Conservation (phyloP, 2,113 vertebrate genomes). For the Polypterus senegalus region DNA sequence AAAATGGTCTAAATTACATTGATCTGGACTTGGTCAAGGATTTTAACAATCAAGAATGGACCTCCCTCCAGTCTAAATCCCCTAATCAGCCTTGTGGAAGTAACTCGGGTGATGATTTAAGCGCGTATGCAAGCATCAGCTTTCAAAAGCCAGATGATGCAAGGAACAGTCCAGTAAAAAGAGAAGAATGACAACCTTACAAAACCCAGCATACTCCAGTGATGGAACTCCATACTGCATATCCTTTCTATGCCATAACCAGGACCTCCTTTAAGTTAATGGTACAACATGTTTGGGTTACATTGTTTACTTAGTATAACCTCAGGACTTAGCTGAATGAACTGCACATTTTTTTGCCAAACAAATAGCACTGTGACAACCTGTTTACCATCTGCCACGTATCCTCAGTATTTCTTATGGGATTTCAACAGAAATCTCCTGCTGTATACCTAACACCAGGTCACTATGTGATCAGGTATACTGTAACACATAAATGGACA, state of each 20-base stretch:
- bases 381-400: conserved; percentile 42
- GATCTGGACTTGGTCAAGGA: conserved; percentile 70
- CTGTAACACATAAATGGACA: conserved; percentile 15
- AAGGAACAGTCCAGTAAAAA: conserved; percentile 31
- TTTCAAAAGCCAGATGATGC: conserved; percentile 62
- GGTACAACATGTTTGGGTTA: conserved; percentile 62
- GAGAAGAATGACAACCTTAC: conserved; percentile 64
- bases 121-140: conserved; percentile 71
- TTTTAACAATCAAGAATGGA: conserved; percentile 35
- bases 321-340: conserved; percentile 70
- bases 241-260: conserved; percentile 57
- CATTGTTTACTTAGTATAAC: conserved; percentile 69
- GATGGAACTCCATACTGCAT: conserved; percentile 60
- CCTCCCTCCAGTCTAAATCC: conserved; percentile 29
- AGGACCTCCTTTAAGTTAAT: conserved; percentile 66
- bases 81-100: conserved; percentile 34
- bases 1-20: conserved; percentile 75
- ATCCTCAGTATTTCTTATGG: conserved; percentile 24
- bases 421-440: conserved; percentile 15
- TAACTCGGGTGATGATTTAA: conserved; percentile 51
- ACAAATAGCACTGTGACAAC: conserved; percentile 63
- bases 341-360: conserved; percentile 62
- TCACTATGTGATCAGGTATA: conserved; percentile 39
- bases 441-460: conserved; percentile 7
- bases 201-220: conserved; percentile 56